These are phyloP conservation scores for Eupithecia vulgata DNA, from an alignment of 2,888 invertebrate genomes.

Conservation along the genomic window DNA sequence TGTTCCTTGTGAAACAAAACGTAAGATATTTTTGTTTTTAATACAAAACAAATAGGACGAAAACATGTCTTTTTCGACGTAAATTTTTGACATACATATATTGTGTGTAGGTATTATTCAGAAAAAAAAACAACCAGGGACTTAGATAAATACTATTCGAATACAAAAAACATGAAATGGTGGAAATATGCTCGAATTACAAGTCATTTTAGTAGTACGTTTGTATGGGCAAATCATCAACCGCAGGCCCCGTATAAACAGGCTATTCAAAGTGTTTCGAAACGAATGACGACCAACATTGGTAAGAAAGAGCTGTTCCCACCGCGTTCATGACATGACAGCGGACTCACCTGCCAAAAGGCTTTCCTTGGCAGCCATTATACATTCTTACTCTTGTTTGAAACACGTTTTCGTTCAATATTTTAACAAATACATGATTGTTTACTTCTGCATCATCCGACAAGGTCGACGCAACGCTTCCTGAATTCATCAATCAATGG, in stretches of 20 bases:
- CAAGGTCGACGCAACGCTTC: conserved; percentile 12
- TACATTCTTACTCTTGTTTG: conserved; percentile 13
- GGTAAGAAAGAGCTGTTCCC: conserved; percentile 25
- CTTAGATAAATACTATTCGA: too few relatives aligned
- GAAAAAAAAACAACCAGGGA: too few relatives aligned
- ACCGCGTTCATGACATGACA: conserved; percentile 24
- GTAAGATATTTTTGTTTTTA: too few relatives aligned
- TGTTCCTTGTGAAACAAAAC: too few relatives aligned
- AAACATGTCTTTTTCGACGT: too few relatives aligned
- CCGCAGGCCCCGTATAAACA: background rate
- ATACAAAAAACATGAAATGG: too few relatives aligned
- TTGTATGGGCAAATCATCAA: too few relatives aligned
- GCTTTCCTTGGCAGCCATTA: conserved; percentile 17
- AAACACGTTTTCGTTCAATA: conserved; percentile 19
- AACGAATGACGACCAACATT: conserved; percentile 25
- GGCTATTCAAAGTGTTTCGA: background rate
- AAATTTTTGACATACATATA: too few relatives aligned
- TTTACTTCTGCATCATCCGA: conserved; percentile 6
- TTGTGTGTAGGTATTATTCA: too few relatives aligned
- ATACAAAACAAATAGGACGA: too few relatives aligned
- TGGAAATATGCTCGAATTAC: too few relatives aligned
- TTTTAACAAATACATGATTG: conserved; percentile 13
- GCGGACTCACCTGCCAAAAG: conserved; percentile 21
- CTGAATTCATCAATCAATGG: conserved; percentile 7
- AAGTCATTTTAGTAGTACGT: too few relatives aligned